Evolutionary conservation across 2,888 invertebrate genomes (phyloP).

Genomic region (Urechis unicinctus): DNA sequence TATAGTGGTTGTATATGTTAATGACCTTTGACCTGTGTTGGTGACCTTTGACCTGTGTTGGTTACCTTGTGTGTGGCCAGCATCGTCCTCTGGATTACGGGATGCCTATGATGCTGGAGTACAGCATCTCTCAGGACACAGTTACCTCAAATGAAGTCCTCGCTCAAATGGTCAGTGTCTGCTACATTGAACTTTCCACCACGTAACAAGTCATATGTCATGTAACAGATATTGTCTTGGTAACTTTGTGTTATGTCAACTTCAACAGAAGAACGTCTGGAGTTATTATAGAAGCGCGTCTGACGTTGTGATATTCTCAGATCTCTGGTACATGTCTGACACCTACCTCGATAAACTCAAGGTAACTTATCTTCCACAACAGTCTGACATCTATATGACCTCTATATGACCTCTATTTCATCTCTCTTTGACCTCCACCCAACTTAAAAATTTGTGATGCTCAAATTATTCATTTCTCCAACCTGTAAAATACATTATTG

Average conservation of each 20-base stretch:
- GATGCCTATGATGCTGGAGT: slow-evolving; percentile 82
- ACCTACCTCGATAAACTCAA: slow-evolving; percentile 12
- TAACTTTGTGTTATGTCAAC: background rate
- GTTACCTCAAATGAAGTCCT: slow-evolving; percentile 74
- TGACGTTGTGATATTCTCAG: slow-evolving; percentile 1
- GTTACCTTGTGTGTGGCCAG: too few relatives aligned
- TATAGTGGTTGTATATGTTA: too few relatives aligned
- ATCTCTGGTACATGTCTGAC: background rate
- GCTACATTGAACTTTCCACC: too few relatives aligned
- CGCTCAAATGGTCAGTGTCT: slow-evolving; percentile 65
- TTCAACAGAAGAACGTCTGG: slow-evolving; percentile 2
- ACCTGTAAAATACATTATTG: too few relatives aligned
- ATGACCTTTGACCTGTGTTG: too few relatives aligned
- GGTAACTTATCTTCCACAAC: too few relatives aligned
- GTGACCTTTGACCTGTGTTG: too few relatives aligned
- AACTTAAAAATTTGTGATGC: too few relatives aligned
- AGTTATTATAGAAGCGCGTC: slow-evolving; percentile 7
- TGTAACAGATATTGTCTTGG: background rate
- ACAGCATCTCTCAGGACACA: slow-evolving; percentile 74
- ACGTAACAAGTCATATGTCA: background rate
- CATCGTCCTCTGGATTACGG: slow-evolving; percentile 86
- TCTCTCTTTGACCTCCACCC: too few relatives aligned
- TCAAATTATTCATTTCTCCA: too few relatives aligned
- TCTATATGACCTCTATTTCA: too few relatives aligned
- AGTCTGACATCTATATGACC: too few relatives aligned